Evolutionary conservation across 2,888 invertebrate species (phyloP), one percentile per base, ranked within the genome.

Genomic region (Drosophila atripex): DNA sequence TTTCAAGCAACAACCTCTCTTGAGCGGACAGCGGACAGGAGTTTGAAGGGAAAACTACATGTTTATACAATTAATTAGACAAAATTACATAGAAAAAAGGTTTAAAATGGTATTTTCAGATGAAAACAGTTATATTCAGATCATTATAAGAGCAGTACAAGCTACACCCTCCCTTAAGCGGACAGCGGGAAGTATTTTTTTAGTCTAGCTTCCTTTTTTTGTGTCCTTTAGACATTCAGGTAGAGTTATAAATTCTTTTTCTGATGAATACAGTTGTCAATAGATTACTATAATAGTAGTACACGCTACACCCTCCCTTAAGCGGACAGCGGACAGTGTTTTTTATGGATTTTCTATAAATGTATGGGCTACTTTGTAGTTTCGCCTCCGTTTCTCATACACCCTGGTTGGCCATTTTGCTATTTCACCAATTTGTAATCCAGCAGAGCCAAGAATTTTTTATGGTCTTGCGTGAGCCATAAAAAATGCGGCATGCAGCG

Each of bases 401-500:
- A 57, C 35, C 39, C 38, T 2, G 23, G 57, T 57, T 61, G 63
- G 46, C 16, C 18, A 47, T 43, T 14, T 11, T 5, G 35, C 60
- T 38, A 23, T 18, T 28, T 7, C 30, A 21, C 11, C 43, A 43
- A 43, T 43, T 43, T 43, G 51, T 28, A 51, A 30, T 51, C 51
- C 45, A 60, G 21, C 38, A 45, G 52, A 61, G 63, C 52, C 60
- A 64, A 61, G 46, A n/a, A 30, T 25, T 53, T 59, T 61, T 61
- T 47, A 54, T 61, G 41, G 41, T 47, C 47, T 65, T 65, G 64
- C 63, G 64, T 65, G 64, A 9, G 63, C 63, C 61, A 65, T 65
- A 61, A 65, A 65, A 61, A 38, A 23, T 32, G 38, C 28, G 60
- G 46, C 64, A 54, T 53, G 61, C 53, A 64, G 51, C 60, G 21